phyloP scores from a whole-genome alignment of 2,113 vertebrate species.

The Stigmatopora argus region DNA sequence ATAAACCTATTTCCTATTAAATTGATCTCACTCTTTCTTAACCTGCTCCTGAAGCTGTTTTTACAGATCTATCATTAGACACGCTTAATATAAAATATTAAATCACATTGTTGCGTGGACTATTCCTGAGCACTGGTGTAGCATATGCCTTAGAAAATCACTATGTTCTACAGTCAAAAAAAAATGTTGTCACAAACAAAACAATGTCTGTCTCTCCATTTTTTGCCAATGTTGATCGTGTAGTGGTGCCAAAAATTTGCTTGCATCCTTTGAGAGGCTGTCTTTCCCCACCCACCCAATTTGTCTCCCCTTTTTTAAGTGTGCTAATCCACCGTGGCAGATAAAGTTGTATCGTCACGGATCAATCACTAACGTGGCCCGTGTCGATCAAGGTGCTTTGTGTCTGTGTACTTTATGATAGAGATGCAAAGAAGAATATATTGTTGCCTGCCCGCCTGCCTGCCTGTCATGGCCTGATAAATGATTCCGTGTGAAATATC shows the following conservation, averaged over 20 bases:
- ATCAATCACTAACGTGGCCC: slow-evolving; percentile 26
- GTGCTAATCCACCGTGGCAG: slow-evolving; percentile 35
- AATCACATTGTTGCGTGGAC: not conserved
- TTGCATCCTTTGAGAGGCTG: slow-evolving; percentile 10
- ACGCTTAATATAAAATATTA: no score
- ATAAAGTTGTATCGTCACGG: slow-evolving; percentile 37
- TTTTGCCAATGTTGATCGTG: slow-evolving; percentile 16
- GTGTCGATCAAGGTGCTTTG: slow-evolving; percentile 25
- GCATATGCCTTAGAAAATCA: not conserved
- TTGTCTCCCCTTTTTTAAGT: slow-evolving; percentile 25
- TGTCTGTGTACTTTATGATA: slow-evolving; percentile 21
- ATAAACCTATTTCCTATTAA: no score
- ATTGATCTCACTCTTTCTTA: no score
- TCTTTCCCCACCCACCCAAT: not conserved
- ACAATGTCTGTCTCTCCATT: not conserved
- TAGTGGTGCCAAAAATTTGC: slow-evolving; percentile 26
- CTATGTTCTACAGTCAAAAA: slow-evolving; percentile 5
- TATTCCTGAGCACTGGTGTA: not conserved
- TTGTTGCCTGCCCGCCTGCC: not conserved
- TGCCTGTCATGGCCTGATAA: slow-evolving; percentile 76
- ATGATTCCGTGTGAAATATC: slow-evolving; percentile 71
- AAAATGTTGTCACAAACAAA: not conserved
- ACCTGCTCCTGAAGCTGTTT: no score
- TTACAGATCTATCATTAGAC: no score
- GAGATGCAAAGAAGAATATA: not conserved